These are phyloP conservation scores for Phyllotreta cruciferae DNA, from an alignment of 2,888 invertebrate genomes.

Conservation along the genomic window DNA sequence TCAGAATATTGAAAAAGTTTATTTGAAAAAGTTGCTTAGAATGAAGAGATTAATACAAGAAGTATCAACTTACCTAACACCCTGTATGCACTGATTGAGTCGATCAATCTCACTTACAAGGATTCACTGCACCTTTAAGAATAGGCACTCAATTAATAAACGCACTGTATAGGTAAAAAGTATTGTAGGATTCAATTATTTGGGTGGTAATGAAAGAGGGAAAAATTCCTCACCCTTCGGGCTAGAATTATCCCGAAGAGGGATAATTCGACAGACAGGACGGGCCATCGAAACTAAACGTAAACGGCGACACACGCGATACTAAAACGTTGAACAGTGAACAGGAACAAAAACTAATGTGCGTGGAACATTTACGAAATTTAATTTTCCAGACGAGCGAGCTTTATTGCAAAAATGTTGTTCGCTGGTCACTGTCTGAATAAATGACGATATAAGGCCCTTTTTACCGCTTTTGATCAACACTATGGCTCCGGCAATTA, in stretches of 20 bases:
- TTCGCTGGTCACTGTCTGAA: conserved; percentile 49
- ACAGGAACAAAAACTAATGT: conserved; percentile 58
- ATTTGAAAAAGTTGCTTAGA: no score
- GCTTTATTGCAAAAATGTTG: conserved; percentile 58
- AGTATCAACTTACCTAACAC: no score
- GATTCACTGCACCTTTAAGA: no score
- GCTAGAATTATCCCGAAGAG: conserved; percentile 19
- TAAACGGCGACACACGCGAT: conserved; percentile 41
- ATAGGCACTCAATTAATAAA: no score
- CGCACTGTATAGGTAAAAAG: no score
- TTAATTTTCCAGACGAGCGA: conserved; percentile 59
- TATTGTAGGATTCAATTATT: no score
- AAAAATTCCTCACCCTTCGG: not conserved
- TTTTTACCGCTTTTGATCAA: conserved; percentile 41
- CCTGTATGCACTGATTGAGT: no score
- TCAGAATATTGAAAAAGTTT: no score
- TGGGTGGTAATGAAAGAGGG: no score
- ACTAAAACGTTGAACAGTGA: conserved; percentile 42
- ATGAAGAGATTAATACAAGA: no score
- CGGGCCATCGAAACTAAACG: conserved; percentile 40
- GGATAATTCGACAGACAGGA: conserved; percentile 38
- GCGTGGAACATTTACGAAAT: conserved; percentile 59
- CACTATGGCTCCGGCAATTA: conserved; percentile 34
- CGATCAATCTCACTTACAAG: no score
- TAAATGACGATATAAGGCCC: conserved; percentile 48